Evolutionary conservation across 2,797 vertebrate species (phyloP).

Genomic region (Aeoliscus strigatus): DNA sequence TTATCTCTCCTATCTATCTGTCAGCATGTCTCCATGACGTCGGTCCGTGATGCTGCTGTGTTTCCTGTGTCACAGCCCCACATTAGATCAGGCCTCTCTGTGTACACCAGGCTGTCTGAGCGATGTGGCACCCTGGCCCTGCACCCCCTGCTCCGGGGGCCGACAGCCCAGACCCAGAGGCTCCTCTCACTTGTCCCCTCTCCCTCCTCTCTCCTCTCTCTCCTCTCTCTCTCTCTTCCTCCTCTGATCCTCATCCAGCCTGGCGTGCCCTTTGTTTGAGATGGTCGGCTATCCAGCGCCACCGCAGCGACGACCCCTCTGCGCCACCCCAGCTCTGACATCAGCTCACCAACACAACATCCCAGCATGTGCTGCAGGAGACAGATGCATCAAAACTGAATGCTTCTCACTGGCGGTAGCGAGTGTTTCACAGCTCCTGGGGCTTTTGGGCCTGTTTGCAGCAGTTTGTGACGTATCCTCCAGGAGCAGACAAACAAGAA

Average conservation of each 20-base stretch:
- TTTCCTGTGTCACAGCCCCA: conserved; percentile 35
- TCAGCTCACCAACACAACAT: conserved; percentile 31
- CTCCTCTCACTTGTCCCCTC: conserved; percentile 48
- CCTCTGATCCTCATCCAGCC: conserved; percentile 67
- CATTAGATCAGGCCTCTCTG: conserved; percentile 75
- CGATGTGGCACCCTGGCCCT: conserved; percentile 57
- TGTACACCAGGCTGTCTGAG: conserved; percentile 63
- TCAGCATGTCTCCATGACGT: too few species aligned
- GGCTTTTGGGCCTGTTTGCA: conserved; percentile 29
- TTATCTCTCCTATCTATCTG: too few species aligned
- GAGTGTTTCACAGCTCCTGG: conserved; percentile 36
- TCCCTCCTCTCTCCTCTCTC: conserved; percentile 16
- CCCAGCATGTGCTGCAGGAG: conserved; percentile 41
- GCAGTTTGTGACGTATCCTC: conserved; percentile 23
- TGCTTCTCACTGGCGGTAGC: conserved; percentile 36
- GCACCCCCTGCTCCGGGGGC: conserved; percentile 50
- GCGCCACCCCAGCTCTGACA: conserved; percentile 27
- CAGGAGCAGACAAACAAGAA: too few species aligned
- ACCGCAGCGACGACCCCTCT: conserved; percentile 11
- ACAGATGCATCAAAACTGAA: conserved; percentile 59
- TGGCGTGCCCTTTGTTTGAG: conserved; percentile 75
- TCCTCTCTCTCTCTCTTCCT: conserved; percentile 33
- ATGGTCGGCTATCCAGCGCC: conserved; percentile 47
- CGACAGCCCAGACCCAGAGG: conserved; percentile 49
- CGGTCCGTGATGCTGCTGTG: too few species aligned